Conservation (phyloP, 2,113 vertebrate genomes). For the Odontesthes bonariensis region DNA sequence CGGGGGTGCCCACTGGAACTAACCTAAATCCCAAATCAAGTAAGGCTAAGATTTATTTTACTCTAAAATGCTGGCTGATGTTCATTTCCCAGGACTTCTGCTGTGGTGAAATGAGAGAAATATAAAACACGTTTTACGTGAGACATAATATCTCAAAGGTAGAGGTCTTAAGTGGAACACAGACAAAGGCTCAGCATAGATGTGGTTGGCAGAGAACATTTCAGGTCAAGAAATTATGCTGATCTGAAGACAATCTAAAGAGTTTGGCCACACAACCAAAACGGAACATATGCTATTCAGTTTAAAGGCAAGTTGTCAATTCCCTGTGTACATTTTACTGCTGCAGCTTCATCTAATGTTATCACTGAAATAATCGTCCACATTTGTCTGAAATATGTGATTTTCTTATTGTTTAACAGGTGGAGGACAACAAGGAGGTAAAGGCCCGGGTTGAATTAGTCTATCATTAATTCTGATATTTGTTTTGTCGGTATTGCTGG, state of each 20-base stretch:
- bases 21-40: conserved; percentile 89
- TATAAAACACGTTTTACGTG: background rate
- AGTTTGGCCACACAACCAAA: background rate
- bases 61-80: background rate
- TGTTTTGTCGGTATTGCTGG: background rate
- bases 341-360: background rate
- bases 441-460: conserved; percentile 46
- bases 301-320: background rate
- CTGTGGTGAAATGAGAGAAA: too few species aligned
- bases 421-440: conserved; percentile 61
- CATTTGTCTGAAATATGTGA: conserved; percentile 8
- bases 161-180: background rate
- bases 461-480: background rate
- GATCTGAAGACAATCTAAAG: background rate
- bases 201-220: too few species aligned
- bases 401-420: conserved; percentile 39
- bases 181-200: background rate
- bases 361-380: background rate
- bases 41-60: conserved; percentile 42
- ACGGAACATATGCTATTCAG: background rate
- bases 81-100: too few species aligned
- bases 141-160: background rate
- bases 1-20: conserved; percentile 91
- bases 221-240: background rate
- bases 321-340: background rate